Percentiles rank a stretch among this genome's conserved stretches.
Conservation (phyloP, 2,113 vertebrate species). For the Pyrgilauda ruficollis region DNA sequence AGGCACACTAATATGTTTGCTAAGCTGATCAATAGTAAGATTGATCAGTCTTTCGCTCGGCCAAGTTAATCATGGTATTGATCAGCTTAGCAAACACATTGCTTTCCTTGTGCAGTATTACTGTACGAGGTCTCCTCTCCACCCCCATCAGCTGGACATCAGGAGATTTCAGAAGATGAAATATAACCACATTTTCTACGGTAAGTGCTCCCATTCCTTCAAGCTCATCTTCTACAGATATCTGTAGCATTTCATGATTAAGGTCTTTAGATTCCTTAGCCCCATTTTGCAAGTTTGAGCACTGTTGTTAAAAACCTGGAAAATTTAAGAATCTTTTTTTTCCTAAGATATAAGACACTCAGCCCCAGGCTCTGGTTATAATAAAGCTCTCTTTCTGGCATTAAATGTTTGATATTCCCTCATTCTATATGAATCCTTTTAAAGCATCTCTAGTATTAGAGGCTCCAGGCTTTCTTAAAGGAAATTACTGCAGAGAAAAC, state of each 20-base stretch:
- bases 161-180: constrained; percentile 53
- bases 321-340: not conserved
- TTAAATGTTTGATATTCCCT: not conserved
- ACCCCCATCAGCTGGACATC: not conserved
- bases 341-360: not conserved
- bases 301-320: not conserved
- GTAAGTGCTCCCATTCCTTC: constrained; percentile 44
- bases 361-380: not conserved
- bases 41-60: constrained; percentile 65
- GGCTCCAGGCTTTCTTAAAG: not conserved
- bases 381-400: not conserved
- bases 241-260: not conserved
- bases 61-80: constrained; percentile 74
- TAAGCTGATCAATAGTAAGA: constrained; percentile 74
- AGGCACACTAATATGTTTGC: constrained; percentile 60
- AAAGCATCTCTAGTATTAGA: not conserved
- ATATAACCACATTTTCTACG: constrained; percentile 39
- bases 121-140: not conserved
- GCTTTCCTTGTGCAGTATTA: not conserved
- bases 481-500: not conserved
- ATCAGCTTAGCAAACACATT: constrained; percentile 64
- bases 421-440: not conserved
- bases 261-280: not conserved
- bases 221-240: constrained; percentile 33
- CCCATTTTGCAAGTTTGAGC: not conserved